Evolutionary conservation across 2,113 vertebrate species (phyloP), one percentile per base, ranked within the genome.

Genomic region (Sinocyclocheilus maitianheensis): DNA sequence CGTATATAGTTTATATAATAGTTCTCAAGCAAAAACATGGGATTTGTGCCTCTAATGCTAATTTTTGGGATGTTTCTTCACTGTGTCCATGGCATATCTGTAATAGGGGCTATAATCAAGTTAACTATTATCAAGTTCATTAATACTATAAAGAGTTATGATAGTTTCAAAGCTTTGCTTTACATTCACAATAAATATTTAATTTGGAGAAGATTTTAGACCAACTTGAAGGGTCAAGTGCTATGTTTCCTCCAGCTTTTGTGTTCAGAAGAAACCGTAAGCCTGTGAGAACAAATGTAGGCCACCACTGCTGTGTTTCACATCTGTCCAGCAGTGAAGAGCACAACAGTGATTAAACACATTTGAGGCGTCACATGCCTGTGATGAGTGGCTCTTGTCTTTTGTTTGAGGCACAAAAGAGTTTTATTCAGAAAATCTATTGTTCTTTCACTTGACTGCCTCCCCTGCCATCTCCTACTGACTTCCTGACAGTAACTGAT

Each of bases 381-480:
- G 77, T 79, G 83, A 87, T 85, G 87, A 77, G 89, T 87, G 85
- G 34, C 87, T 87, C 76, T 90, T 90, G 89, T 90, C 89, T 84
- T 90, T 90, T 90, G 89, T 90, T 88, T 24, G 60, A 60, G 18
- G 85, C 79, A 87, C 89, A 90, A 87, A 86, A 69, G 65, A 58
- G 43, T 71, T 81, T 74, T 86, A 87, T 85, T 87, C 74, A 83
- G 85, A 88, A 20, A 74, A 84, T 67, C 53, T n/a, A 85, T 87
- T 89, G 88, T 89, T 79, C 85, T 89, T 87, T 84, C 40, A 82
- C 77, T 34, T 34, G 30, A 34, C 30, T 34, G 30, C 30, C 30
- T 34, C 30, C 30, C 30, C 30, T 34, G 30, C 30, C 30, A 53
- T 71, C 81, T 81, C 76, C 60, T 83, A 67, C 81, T 62, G 76